Conservation (phyloP, 2,113 vertebrate genomes). For the Desmodus rotundus region DNA sequence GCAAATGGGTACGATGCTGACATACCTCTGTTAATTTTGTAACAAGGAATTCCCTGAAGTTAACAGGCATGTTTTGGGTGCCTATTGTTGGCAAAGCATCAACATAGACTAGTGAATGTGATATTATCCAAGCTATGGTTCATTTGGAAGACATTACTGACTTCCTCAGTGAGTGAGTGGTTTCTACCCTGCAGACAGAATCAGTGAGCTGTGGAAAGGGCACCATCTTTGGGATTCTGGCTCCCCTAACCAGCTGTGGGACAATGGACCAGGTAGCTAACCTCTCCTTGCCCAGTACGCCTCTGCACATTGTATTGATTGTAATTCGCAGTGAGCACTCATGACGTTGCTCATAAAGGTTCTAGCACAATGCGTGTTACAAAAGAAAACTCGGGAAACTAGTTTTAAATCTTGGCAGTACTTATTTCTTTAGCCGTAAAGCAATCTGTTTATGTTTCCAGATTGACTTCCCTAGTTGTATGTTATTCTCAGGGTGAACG, state of each 20-base stretch:
- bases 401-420: background rate
- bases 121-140: background rate
- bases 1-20: background rate
- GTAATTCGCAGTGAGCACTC: background rate
- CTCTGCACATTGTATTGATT: background rate
- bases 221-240: background rate
- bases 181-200: background rate
- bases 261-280: background rate
- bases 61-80: background rate
- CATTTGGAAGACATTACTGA: background rate
- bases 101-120: background rate
- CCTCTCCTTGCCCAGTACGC: background rate
- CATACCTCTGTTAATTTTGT: background rate
- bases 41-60: background rate
- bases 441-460: background rate
- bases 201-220: background rate
- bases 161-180: background rate
- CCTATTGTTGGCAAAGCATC: background rate
- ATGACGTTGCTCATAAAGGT: background rate
- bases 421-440: background rate
- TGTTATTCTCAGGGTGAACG: conserved; percentile 27
- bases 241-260: background rate
- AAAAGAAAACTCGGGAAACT: conserved; percentile 16
- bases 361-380: background rate
- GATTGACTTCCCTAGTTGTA: background rate